Evolutionary conservation across 2,113 vertebrate species (phyloP).

Genomic region (Ceyx cyanopectus): DNA sequence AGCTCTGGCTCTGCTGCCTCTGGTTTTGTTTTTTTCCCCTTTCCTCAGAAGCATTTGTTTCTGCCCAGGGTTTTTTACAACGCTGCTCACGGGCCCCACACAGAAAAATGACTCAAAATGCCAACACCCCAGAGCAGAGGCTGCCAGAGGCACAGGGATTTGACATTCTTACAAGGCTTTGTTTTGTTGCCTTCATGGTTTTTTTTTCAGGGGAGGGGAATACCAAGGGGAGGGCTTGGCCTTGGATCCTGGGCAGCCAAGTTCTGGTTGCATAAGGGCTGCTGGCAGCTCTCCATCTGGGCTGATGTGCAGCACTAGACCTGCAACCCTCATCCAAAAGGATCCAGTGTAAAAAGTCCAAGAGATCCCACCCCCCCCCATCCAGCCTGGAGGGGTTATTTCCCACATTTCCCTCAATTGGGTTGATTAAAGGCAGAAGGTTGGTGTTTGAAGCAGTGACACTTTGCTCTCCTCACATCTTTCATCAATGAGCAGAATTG

Average conservation of each 20-base stretch:
- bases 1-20: background rate
- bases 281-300: background rate
- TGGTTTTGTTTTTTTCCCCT: background rate
- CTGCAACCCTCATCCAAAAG: too few species aligned
- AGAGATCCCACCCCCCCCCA: background rate
- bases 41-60: background rate
- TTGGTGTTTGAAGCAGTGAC: too few species aligned
- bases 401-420: background rate
- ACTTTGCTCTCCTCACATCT: too few species aligned
- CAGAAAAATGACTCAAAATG: background rate
- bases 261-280: background rate
- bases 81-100: background rate
- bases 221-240: background rate
- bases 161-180: background rate
- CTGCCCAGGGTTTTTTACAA: background rate
- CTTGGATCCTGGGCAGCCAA: rapidly evolving
- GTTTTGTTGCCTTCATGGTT: rapidly evolving
- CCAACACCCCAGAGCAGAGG: rapidly evolving
- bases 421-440: background rate
- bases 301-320: too few species aligned
- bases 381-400: rapidly evolving
- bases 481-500: background rate
- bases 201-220: background rate
- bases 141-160: background rate
- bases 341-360: background rate